phyloP scores from a whole-genome alignment of 2,888 invertebrate species.

The Drosophila barbarae region DNA sequence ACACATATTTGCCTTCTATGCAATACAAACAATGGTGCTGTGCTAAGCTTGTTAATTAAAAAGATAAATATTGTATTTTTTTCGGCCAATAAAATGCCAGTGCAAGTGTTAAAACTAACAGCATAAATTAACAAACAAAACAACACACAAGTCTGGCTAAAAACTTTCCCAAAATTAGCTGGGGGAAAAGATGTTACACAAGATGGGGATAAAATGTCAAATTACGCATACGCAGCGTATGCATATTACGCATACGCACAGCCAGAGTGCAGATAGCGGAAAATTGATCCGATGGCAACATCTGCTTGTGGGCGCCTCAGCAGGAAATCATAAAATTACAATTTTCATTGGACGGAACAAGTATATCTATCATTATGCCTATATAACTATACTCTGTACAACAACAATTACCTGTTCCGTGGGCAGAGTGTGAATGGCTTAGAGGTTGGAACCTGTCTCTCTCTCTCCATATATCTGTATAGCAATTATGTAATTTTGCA shows the following conservation, averaged over 20 bases:
- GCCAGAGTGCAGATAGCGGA: slow-evolving; percentile 34
- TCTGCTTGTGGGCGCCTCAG: slow-evolving; percentile 25
- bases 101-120: slow-evolving; percentile 60
- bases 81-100: slow-evolving; percentile 10
- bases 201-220: slow-evolving; percentile 45
- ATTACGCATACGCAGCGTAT: slow-evolving; percentile 60
- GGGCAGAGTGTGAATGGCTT: slow-evolving; percentile 67
- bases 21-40: background rate
- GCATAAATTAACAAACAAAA: slow-evolving; percentile 26
- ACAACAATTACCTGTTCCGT: slow-evolving; percentile 60
- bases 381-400: slow-evolving; percentile 48
- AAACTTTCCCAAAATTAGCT: slow-evolving; percentile 32
- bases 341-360: slow-evolving; percentile 69
- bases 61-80: slow-evolving; percentile 47
- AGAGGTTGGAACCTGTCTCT: slow-evolving; percentile 47
- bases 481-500: slow-evolving; percentile 59
- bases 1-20: background rate
- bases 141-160: slow-evolving; percentile 24
- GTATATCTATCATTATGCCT: slow-evolving; percentile 35
- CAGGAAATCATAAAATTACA: slow-evolving; percentile 68
- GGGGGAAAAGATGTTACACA: slow-evolving; percentile 48
- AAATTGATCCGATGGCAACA: slow-evolving; percentile 55
- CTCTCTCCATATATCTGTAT: slow-evolving; percentile 12
- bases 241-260: slow-evolving; percentile 57
- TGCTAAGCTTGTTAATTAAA: slow-evolving; percentile 45